Evolutionary conservation across 53 echinoderm and acorn worm genomes (phyloP), one percentile per base, ranked within the genome.

Genomic region (Crossaster papposus): DNA sequence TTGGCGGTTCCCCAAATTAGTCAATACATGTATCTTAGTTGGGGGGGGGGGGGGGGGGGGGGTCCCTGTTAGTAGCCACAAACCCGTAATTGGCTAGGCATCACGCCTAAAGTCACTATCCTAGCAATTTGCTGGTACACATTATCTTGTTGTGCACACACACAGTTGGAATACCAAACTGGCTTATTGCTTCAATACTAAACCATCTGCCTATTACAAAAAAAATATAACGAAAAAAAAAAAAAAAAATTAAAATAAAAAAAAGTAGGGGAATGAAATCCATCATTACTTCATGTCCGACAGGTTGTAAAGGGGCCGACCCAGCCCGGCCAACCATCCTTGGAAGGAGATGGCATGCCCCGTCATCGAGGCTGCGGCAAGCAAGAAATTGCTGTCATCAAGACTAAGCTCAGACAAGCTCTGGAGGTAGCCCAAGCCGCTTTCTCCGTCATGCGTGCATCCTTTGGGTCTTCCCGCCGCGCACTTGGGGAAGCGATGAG

Each of bases 381-480:
- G 14, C 24, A 70, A 72, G 52, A 20, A 4, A 65, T 73, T 72
- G 85, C 85, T 85, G 85, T 85, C 85, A 85, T 72, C 85, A 52
- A 52, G 50, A 72, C 26, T 51, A 30, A 78, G 53, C 85, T 85
- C 85, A 85, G 85, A 85, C 85, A 85, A 85, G 85, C 85, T 85
- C 72, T 53, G 74, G 44, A 85, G 85, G 85, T 85, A 85, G 71
- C 30, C 72, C 44, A 70, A 44, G 70, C 72, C 72, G 85, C 14
- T 72, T 72, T 31, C 72, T 85, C 85, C 85, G 51, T 85, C 85
- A 85, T 72, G 85, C 85, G 85, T 85, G 85, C 85, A 85, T 85
- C 85, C 85, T 85, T 30, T 85, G 85, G 85, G 85, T 85, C 12
- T 72, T 85, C 58, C 32, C 32, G 34, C 73, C 20, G 44, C 44